Evolutionary conservation across 2,888 invertebrate genomes (phyloP).

Genomic region (Phaedon cochleariae): DNA sequence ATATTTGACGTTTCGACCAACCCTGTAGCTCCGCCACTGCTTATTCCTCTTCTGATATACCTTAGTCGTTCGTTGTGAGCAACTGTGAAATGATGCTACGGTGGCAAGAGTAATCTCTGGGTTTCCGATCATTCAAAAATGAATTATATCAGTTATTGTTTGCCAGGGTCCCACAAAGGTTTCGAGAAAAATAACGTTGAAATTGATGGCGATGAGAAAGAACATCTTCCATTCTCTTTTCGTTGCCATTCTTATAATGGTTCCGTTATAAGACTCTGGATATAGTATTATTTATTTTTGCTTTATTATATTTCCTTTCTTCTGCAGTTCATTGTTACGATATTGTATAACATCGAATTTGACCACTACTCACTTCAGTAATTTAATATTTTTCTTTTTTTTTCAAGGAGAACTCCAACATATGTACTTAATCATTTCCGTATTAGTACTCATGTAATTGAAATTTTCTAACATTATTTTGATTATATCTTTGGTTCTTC

Average conservation of each 20-base stretch:
- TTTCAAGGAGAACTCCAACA: no score
- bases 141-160: constrained; percentile 16
- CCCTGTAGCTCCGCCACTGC: no score
- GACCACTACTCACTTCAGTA: not conserved
- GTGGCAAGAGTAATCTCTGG: not conserved
- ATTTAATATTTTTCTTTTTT: not conserved
- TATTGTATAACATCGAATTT: not conserved
- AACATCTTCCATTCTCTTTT: constrained; percentile 2
- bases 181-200: constrained; percentile 2
- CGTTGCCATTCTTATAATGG: not conserved
- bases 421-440: no score
- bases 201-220: not conserved
- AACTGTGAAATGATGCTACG: not conserved
- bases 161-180: constrained; percentile 2
- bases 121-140: constrained; percentile 14
- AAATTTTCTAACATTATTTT: no score
- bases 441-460: no score
- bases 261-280: not conserved
- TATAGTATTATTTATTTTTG: not conserved
- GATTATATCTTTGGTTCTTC: no score
- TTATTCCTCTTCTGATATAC: no score
- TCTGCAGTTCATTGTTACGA: not conserved
- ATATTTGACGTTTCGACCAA: no score
- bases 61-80: no score
- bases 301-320: not conserved